These are phyloP conservation scores for Florisuga fusca DNA, from an alignment of 2,797 vertebrate genomes.

Conservation along the genomic window DNA sequence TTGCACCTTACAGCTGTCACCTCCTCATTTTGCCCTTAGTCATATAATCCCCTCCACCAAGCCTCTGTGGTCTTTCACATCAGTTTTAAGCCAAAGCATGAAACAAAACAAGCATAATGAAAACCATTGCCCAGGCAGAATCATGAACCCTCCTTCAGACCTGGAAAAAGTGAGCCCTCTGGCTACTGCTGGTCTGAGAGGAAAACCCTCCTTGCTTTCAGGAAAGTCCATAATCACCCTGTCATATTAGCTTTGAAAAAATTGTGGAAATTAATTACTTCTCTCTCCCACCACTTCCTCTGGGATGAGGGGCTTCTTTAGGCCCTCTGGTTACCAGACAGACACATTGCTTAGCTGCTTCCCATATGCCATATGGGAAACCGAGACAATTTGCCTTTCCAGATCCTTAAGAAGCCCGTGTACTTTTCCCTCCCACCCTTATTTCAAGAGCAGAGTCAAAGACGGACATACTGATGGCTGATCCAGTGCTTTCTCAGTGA, in stretches of 20 bases:
- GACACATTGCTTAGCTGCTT: neutral
- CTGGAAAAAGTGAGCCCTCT: slow-evolving; percentile 1
- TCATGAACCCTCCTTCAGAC: neutral
- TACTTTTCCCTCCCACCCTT: slow-evolving; percentile 62
- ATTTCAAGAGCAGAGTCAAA: neutral
- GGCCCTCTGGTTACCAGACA: neutral
- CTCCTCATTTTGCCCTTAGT: neutral
- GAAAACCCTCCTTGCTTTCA: neutral
- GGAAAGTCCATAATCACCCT: neutral
- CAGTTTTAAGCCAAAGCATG: neutral
- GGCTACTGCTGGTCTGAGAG: neutral
- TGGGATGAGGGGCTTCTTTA: neutral
- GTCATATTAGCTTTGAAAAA: neutral
- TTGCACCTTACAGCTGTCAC: neutral
- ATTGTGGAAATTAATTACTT: neutral
- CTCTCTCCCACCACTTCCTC: neutral
- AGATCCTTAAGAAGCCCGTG: slow-evolving; percentile 21
- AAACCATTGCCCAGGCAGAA: neutral
- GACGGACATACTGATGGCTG: neutral
- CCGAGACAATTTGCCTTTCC: slow-evolving; percentile 1
- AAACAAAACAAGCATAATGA: neutral
- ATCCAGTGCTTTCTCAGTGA: neutral
- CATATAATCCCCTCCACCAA: neutral
- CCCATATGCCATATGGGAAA: slow-evolving; percentile 31
- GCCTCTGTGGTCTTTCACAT: neutral